These are phyloP conservation scores for Channa maculata DNA, from an alignment of 2,113 vertebrate species.

Conservation along the genomic window DNA sequence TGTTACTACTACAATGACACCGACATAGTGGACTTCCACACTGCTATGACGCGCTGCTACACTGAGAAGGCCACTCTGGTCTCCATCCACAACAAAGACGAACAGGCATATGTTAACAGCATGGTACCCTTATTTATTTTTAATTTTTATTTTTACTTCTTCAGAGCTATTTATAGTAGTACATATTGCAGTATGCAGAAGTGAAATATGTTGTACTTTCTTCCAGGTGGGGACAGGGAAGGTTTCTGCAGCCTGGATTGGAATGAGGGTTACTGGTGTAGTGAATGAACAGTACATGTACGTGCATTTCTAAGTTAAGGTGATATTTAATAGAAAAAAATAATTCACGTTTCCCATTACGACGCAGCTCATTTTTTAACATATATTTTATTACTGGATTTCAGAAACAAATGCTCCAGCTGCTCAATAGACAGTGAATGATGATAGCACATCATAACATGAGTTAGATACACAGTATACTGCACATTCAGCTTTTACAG, in stretches of 20 bases:
- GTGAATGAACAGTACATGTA: slow-evolving; percentile 76
- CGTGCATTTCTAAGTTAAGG: slow-evolving; percentile 16
- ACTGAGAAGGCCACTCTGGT: slow-evolving; percentile 74
- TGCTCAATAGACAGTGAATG: background rate
- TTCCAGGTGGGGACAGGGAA: slow-evolving; percentile 82
- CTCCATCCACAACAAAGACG: slow-evolving; percentile 74
- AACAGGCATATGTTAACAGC: slow-evolving; percentile 81
- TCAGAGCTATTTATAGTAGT: background rate
- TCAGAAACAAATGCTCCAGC: background rate
- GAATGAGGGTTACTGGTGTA: slow-evolving; percentile 75
- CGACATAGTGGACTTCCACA: slow-evolving; percentile 78
- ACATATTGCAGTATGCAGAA: background rate
- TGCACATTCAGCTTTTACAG: background rate
- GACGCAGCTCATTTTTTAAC: too few relatives aligned
- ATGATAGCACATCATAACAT: too few relatives aligned
- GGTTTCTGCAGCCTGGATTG: slow-evolving; percentile 78
- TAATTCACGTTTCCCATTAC: too few relatives aligned
- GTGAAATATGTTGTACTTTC: background rate
- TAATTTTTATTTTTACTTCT: background rate
- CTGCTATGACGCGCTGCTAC: slow-evolving; percentile 66
- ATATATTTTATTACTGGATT: too few relatives aligned
- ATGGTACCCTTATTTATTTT: slow-evolving; percentile 64
- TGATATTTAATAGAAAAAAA: too few relatives aligned
- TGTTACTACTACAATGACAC: slow-evolving; percentile 87
- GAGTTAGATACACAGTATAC: too few relatives aligned